Conservation (phyloP, 2,113 vertebrate species). For the Aphelocoma coerulescens region DNA sequence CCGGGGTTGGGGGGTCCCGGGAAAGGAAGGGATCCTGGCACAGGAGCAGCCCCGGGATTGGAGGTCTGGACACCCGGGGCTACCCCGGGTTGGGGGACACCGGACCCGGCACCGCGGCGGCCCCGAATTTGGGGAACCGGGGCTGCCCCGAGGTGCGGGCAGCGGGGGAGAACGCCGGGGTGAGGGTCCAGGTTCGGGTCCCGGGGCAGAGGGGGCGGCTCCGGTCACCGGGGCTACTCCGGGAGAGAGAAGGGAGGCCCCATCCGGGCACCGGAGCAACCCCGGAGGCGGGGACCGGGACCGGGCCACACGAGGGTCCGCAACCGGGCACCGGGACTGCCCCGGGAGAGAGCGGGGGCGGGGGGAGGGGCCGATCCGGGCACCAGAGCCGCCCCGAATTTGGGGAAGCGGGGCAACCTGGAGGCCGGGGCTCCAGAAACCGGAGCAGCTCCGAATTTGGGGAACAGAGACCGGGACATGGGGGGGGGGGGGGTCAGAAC, state of each 20-base stretch:
- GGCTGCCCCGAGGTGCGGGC: not conserved
- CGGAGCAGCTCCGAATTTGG: not conserved
- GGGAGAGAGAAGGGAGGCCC: too few species aligned
- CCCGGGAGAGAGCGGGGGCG: too few species aligned
- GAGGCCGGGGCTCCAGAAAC: not conserved
- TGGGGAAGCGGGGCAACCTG: too few species aligned
- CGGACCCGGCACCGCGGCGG: not conserved
- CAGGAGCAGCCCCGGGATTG: not conserved
- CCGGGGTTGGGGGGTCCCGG: too few species aligned
- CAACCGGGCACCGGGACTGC: not conserved
- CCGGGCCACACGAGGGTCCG: not conserved
- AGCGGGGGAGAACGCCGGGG: not conserved
- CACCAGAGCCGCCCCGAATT: not conserved
- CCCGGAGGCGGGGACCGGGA: too few species aligned
- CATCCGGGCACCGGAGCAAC: not conserved
- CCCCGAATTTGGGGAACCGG: not conserved
- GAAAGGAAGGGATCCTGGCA: not conserved
- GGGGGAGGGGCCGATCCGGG: too few species aligned
- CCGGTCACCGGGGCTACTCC: not conserved
- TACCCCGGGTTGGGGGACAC: not conserved
- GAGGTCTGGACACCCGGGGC: not conserved
- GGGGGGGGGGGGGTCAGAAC: too few species aligned
- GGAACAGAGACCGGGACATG: too few species aligned
- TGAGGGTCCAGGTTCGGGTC: too few species aligned
- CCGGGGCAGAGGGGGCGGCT: too few species aligned